These are phyloP conservation scores for Menura novaehollandiae DNA, from an alignment of 2,113 vertebrate species.

Conservation along the genomic window DNA sequence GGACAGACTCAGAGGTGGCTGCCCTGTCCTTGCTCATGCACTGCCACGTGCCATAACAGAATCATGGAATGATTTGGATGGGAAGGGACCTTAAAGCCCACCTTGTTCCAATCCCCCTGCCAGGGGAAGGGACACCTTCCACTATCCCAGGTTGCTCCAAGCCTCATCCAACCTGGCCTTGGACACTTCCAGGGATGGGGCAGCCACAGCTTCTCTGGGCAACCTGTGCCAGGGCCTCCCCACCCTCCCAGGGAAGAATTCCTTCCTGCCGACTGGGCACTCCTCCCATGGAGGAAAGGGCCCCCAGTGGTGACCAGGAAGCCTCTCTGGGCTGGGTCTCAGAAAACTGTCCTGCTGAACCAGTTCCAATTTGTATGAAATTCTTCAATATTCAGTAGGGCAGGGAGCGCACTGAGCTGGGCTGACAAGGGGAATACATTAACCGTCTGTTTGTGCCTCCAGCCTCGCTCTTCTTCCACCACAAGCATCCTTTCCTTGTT, in stretches of 20 bases:
- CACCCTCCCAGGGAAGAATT: background rate
- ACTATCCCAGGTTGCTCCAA: background rate
- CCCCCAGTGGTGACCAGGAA: background rate
- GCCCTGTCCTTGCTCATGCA: background rate
- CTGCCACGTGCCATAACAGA: fast-evolving
- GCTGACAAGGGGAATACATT: constrained; percentile 10
- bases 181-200: background rate
- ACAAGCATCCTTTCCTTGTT: background rate
- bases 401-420: constrained; percentile 26
- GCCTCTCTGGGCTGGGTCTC: background rate
- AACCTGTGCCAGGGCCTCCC: background rate
- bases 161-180: fast-evolving
- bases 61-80: background rate
- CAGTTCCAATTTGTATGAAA: constrained; percentile 56
- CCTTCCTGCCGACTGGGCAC: background rate
- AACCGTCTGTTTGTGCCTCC: background rate
- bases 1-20: background rate
- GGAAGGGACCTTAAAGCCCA: background rate
- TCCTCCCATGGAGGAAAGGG: background rate
- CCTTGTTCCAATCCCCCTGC: background rate
- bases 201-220: background rate
- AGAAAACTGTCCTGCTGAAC: constrained; percentile 46
- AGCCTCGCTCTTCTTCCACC: background rate
- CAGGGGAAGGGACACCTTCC: background rate
- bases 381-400: constrained; percentile 58